Percentiles rank a stretch among this genome's conserved stretches.
Evolutionary conservation across 2,888 invertebrate species (phyloP).

Genomic region (Polyommatus iphigenia): DNA sequence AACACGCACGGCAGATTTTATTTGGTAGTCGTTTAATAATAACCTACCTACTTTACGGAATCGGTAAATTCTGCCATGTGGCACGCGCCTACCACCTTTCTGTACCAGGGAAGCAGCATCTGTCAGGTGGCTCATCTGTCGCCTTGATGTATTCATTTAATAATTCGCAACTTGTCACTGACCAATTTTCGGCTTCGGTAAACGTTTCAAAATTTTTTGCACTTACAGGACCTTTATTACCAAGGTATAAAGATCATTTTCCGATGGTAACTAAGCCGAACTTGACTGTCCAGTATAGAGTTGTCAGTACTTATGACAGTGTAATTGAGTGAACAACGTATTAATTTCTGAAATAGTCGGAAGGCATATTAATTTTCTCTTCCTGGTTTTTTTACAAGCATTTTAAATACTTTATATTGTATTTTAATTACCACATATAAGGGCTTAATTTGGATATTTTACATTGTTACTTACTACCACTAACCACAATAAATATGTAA

Average conservation of each 20-base stretch:
- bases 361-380: background rate
- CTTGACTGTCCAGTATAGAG: background rate
- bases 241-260: background rate
- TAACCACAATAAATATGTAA: too few relatives aligned
- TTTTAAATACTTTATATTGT: background rate
- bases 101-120: background rate
- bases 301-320: background rate
- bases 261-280: background rate
- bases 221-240: background rate
- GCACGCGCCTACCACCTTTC: conserved; percentile 40
- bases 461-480: too few relatives aligned
- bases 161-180: conserved; percentile 12
- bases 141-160: conserved; percentile 10
- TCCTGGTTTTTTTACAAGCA: background rate
- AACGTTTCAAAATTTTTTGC: background rate
- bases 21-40: background rate
- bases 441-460: too few relatives aligned
- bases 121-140: background rate
- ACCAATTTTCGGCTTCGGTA: conserved; percentile 11
- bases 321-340: background rate
- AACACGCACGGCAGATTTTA: too few relatives aligned
- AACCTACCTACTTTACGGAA: background rate
- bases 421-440: background rate
- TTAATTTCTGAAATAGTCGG: background rate
- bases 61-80: conserved; percentile 39